Conservation (phyloP, 2,888 invertebrate genomes). For the Drosophila picticornis region DNA sequence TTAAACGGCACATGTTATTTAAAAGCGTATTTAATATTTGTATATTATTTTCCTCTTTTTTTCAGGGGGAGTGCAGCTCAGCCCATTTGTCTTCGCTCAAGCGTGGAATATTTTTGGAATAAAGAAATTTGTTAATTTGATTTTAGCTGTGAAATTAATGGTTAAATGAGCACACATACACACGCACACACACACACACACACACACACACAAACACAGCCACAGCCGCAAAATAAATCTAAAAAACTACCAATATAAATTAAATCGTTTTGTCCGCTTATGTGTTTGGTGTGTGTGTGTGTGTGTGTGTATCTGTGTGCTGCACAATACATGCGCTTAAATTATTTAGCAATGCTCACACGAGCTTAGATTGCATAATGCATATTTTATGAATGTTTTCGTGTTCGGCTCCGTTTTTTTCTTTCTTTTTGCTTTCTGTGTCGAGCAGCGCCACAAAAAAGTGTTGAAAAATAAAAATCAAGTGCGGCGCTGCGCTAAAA, state of each 20-base stretch:
- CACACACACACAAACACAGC: slow-evolving; percentile 7
- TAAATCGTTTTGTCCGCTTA: slow-evolving; percentile 34
- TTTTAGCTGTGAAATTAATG: slow-evolving; percentile 68
- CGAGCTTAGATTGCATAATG: slow-evolving; percentile 86
- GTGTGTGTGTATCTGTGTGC: slow-evolving; percentile 48
- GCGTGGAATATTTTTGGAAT: slow-evolving; percentile 77
- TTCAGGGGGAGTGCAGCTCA: slow-evolving; percentile 35
- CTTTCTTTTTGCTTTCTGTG: slow-evolving; percentile 14
- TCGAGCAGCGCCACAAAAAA: slow-evolving; percentile 62
- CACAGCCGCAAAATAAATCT: slow-evolving; percentile 54
- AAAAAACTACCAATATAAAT: slow-evolving; percentile 69
- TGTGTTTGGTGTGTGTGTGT: slow-evolving; percentile 22
- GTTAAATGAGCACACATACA: slow-evolving; percentile 36
- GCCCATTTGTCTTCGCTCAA: slow-evolving; percentile 79
- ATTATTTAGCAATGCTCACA: slow-evolving; percentile 85
- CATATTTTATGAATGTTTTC: slow-evolving; percentile 84
- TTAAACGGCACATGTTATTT: slow-evolving; percentile 82
- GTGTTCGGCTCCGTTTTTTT: slow-evolving; percentile 36
- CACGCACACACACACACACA: slow-evolving; percentile 7
- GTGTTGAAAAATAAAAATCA: slow-evolving; percentile 71
- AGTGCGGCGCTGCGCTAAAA: slow-evolving; percentile 50
- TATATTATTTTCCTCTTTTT: slow-evolving; percentile 33
- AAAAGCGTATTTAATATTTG: slow-evolving; percentile 71
- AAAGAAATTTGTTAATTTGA: slow-evolving; percentile 75
- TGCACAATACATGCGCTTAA: slow-evolving; percentile 75